These are phyloP conservation scores for Lasioglossum albipes DNA, from an alignment of 1,140 invertebrate species.

Conservation along the genomic window DNA sequence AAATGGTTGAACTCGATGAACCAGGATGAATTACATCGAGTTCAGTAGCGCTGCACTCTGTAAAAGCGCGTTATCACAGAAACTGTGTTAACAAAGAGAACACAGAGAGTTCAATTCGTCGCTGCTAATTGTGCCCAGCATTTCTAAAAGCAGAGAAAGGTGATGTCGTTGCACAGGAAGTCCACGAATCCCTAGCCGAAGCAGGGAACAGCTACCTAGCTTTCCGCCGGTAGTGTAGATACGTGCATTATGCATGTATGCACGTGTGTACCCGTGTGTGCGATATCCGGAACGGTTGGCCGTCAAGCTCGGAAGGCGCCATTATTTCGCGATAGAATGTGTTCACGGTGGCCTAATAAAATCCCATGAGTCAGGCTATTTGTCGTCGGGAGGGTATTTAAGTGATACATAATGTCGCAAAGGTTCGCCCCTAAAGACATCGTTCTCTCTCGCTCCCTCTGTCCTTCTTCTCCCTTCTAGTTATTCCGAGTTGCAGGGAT, in stretches of 20 bases:
- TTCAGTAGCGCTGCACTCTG: too few relatives aligned
- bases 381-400: slow-evolving; percentile 65
- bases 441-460: background rate
- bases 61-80: too few relatives aligned
- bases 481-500: slow-evolving; percentile 19
- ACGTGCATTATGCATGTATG: slow-evolving; percentile 17
- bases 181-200: background rate
- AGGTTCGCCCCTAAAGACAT: slow-evolving; percentile 51
- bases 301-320: slow-evolving; percentile 51
- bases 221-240: background rate
- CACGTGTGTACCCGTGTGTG: background rate
- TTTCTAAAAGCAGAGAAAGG: background rate
- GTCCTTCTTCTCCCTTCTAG: slow-evolving; percentile 26
- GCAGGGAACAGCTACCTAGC: background rate
- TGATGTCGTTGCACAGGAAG: background rate
- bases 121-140: background rate
- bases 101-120: background rate
- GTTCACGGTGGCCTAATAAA: slow-evolving; percentile 63
- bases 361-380: slow-evolving; percentile 72
- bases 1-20: too few relatives aligned
- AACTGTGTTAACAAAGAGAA: too few relatives aligned
- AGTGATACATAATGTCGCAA: slow-evolving; percentile 68
- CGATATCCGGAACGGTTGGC: slow-evolving; percentile 3
- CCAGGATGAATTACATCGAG: too few relatives aligned
- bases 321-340: slow-evolving; percentile 69